phyloP scores from a whole-genome alignment of 2,113 vertebrate species.

The Heloderma charlesbogerti region DNA sequence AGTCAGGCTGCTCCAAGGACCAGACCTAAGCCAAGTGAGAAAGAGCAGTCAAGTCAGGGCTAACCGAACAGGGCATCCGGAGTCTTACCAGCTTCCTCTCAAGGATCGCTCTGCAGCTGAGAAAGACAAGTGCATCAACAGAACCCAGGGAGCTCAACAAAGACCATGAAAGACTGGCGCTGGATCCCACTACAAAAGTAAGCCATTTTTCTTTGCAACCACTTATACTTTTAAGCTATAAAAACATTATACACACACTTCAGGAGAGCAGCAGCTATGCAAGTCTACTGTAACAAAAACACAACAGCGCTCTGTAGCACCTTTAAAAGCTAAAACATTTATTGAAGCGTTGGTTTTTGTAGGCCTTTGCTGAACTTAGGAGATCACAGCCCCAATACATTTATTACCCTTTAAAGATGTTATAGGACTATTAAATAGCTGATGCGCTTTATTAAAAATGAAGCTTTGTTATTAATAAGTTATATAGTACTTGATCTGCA shows the following conservation, averaged over 20 bases:
- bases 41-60: not conserved
- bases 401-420: not conserved
- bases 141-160: not conserved
- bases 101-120: accelerated
- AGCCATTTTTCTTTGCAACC: slow-evolving; percentile 21
- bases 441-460: not conserved
- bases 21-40: slow-evolving; percentile 83
- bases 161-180: slow-evolving; percentile 82
- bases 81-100: not conserved
- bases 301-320: not conserved
- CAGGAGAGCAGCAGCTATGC: not conserved
- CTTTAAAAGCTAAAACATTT: not conserved
- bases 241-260: not conserved
- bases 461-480: not conserved
- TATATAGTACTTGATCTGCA: not conserved
- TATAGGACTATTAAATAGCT: not conserved
- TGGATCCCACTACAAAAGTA: slow-evolving; percentile 85
- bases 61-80: accelerated
- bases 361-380: not conserved
- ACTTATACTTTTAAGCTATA: accelerated
- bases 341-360: not conserved
- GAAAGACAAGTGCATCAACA: not conserved
- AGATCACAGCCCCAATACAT: not conserved
- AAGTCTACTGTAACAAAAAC: not conserved
- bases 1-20: slow-evolving; percentile 95